Percentiles rank a stretch among this genome's conserved stretches.
These are phyloP conservation scores for Athalia circularis DNA, from an alignment of 2,888 invertebrate species.

Conservation along the genomic window DNA sequence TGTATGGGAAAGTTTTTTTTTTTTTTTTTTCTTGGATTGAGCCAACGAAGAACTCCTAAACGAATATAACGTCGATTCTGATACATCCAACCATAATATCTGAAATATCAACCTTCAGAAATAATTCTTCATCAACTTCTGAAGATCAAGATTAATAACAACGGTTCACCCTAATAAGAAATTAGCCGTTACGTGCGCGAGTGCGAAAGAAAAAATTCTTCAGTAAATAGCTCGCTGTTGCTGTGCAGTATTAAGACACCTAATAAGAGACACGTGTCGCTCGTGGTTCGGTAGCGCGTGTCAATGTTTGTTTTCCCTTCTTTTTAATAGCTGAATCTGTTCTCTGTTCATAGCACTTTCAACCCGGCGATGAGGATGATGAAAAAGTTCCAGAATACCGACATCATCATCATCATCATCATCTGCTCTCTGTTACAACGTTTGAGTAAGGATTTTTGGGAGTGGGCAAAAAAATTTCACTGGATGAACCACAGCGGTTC, in stretches of 20 bases:
- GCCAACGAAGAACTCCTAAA: constrained; percentile 15
- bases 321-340: constrained; percentile 1
- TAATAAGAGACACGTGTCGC: constrained; percentile 20
- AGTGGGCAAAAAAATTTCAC: no score
- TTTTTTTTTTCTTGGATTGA: no score
- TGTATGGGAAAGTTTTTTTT: constrained; percentile 20
- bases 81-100: constrained; percentile 8
- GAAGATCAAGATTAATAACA: constrained; percentile 22
- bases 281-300: constrained; percentile 6
- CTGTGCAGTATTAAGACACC: neutral
- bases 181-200: neutral
- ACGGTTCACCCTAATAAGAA: neutral
- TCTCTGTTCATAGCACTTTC: neutral
- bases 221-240: neutral
- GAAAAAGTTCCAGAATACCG: neutral
- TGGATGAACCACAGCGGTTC: neutral
- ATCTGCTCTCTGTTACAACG: neutral
- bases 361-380: neutral
- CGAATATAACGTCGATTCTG: constrained; percentile 18
- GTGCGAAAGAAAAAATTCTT: neutral
- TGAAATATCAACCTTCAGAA: neutral
- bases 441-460: no score
- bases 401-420: neutral
- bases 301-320: constrained; percentile 26
- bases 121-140: constrained; percentile 31